Evolutionary conservation across 2,888 invertebrate genomes (phyloP).

Genomic region (Himalopsyche japonica): DNA sequence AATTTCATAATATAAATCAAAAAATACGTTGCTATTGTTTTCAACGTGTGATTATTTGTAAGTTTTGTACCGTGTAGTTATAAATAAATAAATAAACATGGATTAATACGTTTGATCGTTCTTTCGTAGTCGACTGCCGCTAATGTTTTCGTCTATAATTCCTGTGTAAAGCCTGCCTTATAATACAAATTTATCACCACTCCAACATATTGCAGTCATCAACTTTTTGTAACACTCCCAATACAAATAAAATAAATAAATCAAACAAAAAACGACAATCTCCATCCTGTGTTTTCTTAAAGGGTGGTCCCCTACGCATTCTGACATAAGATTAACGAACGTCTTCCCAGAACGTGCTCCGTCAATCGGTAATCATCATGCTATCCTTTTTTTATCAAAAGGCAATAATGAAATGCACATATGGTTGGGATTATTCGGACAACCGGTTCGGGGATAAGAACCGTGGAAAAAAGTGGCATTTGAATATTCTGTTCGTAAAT

Average conservation of each 20-base stretch:
- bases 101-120: too few relatives aligned
- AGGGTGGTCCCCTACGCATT: conserved; percentile 9
- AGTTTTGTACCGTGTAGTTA: too few relatives aligned
- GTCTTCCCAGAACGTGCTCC: neutral
- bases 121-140: too few relatives aligned
- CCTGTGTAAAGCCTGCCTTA: too few relatives aligned
- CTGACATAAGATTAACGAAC: neutral
- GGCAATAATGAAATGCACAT: neutral
- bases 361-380: neutral
- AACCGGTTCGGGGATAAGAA: neutral
- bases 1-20: too few relatives aligned
- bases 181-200: neutral
- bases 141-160: too few relatives aligned
- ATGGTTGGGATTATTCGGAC: neutral
- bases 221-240: neutral
- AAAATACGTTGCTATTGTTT: too few relatives aligned
- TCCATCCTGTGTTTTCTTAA: conserved; percentile 1
- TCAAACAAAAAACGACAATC: conserved; percentile 4
- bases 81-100: too few relatives aligned
- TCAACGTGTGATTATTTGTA: too few relatives aligned
- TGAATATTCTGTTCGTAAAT: neutral
- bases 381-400: neutral
- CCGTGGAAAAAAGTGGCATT: neutral
- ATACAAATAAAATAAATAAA: neutral
- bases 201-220: neutral